Conservation (phyloP, 1,140 invertebrate genomes). For the Lepidurus apus region DNA sequence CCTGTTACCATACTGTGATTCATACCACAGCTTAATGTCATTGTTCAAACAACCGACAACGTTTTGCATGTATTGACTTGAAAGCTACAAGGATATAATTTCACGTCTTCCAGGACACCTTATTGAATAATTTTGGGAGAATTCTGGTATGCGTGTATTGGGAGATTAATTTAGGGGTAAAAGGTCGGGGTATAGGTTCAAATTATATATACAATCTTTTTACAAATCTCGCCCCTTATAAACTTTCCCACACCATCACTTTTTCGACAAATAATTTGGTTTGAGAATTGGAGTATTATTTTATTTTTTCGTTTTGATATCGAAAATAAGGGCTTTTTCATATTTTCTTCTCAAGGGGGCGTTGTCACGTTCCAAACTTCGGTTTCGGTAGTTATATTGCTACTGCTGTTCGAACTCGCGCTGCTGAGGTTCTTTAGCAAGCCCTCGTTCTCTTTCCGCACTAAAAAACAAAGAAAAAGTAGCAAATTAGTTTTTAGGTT, state of each 20-base stretch:
- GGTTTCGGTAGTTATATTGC: not conserved
- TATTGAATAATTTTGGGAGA: not conserved
- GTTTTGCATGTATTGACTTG: slow-evolving; percentile 6
- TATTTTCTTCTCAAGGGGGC: not conserved
- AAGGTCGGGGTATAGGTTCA: not conserved
- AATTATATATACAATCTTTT: not conserved
- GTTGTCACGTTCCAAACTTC: slow-evolving; percentile 13
- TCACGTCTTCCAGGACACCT: not conserved
- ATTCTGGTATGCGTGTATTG: not conserved
- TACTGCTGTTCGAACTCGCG: slow-evolving; percentile 1
- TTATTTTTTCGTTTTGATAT: not conserved
- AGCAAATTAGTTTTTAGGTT: not conserved
- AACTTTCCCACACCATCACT: not conserved
- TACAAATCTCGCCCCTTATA: not conserved
- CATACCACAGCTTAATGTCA: no score
- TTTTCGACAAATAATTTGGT: not conserved
- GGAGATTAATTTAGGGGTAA: not conserved
- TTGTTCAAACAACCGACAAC: not conserved
- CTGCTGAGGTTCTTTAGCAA: not conserved
- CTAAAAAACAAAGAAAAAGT: not conserved
- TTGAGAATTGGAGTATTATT: slow-evolving; percentile 4
- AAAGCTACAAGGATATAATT: not conserved
- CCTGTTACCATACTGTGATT: no score
- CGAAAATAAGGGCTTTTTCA: not conserved
- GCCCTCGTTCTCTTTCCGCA: slow-evolving; percentile 7